Conservation (phyloP, 30 jellyfish, hydroid and myxozoan genomes). For the Cassiopea andromeda region DNA sequence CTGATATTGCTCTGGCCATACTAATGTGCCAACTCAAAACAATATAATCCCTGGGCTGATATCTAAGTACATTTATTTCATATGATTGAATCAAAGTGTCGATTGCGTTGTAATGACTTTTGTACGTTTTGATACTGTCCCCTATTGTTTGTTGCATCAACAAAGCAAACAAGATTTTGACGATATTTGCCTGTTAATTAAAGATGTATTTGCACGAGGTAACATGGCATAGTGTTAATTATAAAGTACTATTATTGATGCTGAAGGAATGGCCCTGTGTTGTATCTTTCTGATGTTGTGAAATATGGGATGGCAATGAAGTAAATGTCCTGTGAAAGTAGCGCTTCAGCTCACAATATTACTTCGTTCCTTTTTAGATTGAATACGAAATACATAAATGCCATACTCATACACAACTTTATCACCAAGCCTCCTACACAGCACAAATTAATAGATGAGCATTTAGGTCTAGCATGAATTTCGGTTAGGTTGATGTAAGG, state of each 20-base stretch:
- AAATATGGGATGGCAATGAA: slow-evolving; percentile 23
- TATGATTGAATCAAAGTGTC: slow-evolving; percentile 13
- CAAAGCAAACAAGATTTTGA: slow-evolving; percentile 32
- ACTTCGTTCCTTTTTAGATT: neutral
- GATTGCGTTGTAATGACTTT: neutral
- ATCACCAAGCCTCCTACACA: too few relatives aligned
- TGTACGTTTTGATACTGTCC: slow-evolving; percentile 2
- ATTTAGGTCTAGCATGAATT: too few relatives aligned
- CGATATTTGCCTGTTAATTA: neutral
- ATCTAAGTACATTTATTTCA: neutral
- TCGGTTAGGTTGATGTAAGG: too few relatives aligned
- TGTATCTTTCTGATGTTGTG: neutral
- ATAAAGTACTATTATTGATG: neutral
- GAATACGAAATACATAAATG: too few relatives aligned
- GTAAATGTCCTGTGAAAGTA: neutral
- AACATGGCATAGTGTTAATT: neutral
- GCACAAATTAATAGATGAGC: too few relatives aligned
- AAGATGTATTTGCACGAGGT: neutral
- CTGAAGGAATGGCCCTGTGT: neutral
- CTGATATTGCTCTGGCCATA: neutral
- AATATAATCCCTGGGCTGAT: slow-evolving; percentile 33
- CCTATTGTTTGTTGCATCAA: slow-evolving; percentile 36
- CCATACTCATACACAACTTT: too few relatives aligned
- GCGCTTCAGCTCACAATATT: neutral
- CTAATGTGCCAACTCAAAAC: slow-evolving; percentile 26